Conservation (phyloP, 2,113 vertebrate species). For the Apteryx mantelli region DNA sequence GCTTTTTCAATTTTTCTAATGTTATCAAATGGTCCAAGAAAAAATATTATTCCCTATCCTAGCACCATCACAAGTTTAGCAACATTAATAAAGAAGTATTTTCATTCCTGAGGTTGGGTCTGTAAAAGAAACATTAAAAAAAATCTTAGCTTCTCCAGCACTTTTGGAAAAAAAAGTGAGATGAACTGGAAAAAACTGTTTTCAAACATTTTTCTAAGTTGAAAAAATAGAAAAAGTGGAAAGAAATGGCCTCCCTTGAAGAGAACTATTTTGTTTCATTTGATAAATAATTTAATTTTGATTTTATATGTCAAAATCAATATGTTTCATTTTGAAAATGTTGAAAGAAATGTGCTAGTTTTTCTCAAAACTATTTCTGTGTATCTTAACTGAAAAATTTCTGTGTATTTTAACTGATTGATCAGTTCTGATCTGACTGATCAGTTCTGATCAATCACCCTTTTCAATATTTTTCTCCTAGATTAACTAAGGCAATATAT, state of each 20-base stretch:
- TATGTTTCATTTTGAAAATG: background rate
- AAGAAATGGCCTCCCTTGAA: background rate
- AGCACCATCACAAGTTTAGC: background rate
- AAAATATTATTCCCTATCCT: background rate
- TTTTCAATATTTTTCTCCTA: background rate
- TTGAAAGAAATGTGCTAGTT: background rate
- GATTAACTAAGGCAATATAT: background rate
- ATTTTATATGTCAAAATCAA: background rate
- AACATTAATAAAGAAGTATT: background rate
- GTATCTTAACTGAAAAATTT: background rate
- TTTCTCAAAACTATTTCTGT: background rate
- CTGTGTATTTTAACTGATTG: background rate
- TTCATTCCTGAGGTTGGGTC: background rate
- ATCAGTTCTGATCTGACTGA: background rate
- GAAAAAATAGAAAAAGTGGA: background rate
- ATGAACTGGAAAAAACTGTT: background rate
- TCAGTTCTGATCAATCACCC: background rate
- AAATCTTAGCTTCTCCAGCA: background rate
- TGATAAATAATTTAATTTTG: background rate
- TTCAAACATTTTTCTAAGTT: background rate
- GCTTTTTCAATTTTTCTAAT: background rate
- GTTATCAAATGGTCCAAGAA: background rate
- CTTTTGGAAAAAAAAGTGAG: background rate
- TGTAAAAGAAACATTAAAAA: background rate
- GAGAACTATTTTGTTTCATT: background rate